Evolutionary conservation across 2,888 invertebrate species (phyloP), one percentile per base, ranked within the genome.

Genomic region (Dorcus hopei): DNA sequence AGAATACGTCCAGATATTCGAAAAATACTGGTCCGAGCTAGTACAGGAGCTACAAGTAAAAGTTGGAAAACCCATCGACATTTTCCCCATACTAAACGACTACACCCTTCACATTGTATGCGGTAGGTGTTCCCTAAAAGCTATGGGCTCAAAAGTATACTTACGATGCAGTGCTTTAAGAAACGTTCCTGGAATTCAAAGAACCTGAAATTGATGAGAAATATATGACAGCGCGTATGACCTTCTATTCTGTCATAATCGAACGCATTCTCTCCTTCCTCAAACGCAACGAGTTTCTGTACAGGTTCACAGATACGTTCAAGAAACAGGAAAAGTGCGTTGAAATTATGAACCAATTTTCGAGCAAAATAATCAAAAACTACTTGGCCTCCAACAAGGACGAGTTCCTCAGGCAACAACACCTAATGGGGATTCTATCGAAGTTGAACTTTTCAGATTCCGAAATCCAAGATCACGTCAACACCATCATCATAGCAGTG

Each of bases 11-110:
- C 69, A 72, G 2, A 69, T 76, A 3, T 78, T 80, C 67, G 70
- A 73, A 11, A 70, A 75, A 52, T 83, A 85, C 64, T 72, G 79
- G 2, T 66, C 73, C 7, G 74, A 80, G 9, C 66, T 86, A 57
- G 71, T 78, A 1, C 65, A 77, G 8, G 61, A 58, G 47, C 49
- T 66, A 47, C 56, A 45, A 26, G 49, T 58, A 23, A 42, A 63
- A 45, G 55, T 53, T 38, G 61, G 58, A 33, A 59, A 61, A 40
- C 48, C 59, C 11, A 55, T 42, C 47, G 45, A 40, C 50, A 73
- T 83, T n/a, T 81, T 77, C 58, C 76, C 76, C 5, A 73, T 77
- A 54, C 67, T 79, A 50, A 74, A 73, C 42, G 75, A 80, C 52
- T 80, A 79, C 19, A 77, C 78, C 3, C 66, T 79, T 42, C 79